Percentiles rank a stretch among this genome's conserved stretches.
phyloP scores from a whole-genome alignment of 2,113 vertebrate species.

The Oncorhynchus clarkii region DNA sequence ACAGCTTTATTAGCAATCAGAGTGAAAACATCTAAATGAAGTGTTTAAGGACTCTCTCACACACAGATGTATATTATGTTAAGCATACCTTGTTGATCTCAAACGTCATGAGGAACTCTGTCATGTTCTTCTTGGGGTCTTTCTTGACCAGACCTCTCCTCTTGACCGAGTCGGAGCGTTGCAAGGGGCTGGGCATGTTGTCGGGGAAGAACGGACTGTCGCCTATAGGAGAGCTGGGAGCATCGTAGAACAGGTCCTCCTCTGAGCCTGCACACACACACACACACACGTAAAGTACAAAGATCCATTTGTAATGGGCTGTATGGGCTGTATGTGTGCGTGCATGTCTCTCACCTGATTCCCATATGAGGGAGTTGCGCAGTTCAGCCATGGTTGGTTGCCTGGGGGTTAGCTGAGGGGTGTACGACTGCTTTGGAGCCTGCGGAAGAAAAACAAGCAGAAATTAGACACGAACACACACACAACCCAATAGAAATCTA shows the following conservation, averaged over 20 bases:
- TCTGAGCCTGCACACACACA: constrained; percentile 76
- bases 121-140: constrained; percentile 86
- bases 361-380: constrained; percentile 75
- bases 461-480: background rate
- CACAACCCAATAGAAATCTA: too few relatives aligned
- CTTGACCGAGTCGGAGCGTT: constrained; percentile 48
- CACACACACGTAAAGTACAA: background rate
- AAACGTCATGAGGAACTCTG: constrained; percentile 81
- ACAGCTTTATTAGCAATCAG: background rate
- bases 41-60: too few relatives aligned
- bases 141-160: constrained; percentile 68
- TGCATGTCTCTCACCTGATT: constrained; percentile 76
- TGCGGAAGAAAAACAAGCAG: constrained; percentile 48
- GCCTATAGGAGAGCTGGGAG: constrained; percentile 85
- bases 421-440: constrained; percentile 70
- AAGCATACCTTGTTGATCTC: constrained; percentile 86
- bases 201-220: constrained; percentile 77
- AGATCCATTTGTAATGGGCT: background rate
- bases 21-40: too few relatives aligned
- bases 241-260: constrained; percentile 92
- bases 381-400: constrained; percentile 75
- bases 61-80: too few relatives aligned
- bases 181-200: constrained; percentile 57
- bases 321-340: background rate
- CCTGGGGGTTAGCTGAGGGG: constrained; percentile 77